These are phyloP conservation scores for Telmatherina bonti DNA, from an alignment of 2,797 vertebrate species.

Conservation along the genomic window DNA sequence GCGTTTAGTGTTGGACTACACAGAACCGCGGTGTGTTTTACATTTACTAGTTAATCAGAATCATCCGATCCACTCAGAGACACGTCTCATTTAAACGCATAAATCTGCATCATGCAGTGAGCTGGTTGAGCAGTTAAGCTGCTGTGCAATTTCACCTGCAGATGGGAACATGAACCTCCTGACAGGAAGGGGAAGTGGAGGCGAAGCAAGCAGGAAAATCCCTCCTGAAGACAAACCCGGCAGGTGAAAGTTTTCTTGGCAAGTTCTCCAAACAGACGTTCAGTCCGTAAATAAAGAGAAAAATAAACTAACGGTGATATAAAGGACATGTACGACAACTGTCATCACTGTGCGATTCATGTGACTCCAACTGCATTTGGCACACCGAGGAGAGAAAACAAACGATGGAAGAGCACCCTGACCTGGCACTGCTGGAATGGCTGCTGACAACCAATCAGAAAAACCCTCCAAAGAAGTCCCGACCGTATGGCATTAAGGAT, in stretches of 20 bases:
- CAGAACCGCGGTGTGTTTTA: slow-evolving; percentile 1
- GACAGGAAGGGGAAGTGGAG: not conserved
- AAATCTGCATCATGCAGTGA: slow-evolving; percentile 47
- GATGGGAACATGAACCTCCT: slow-evolving; percentile 33
- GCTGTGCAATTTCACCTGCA: slow-evolving; percentile 52
- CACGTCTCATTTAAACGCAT: too few species aligned
- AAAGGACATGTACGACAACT: slow-evolving; percentile 14
- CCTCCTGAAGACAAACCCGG: slow-evolving; percentile 11
- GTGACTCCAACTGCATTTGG: slow-evolving; percentile 63
- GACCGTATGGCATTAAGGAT: slow-evolving; percentile 22
- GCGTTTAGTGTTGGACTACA: slow-evolving; percentile 6
- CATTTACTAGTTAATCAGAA: slow-evolving; percentile 11
- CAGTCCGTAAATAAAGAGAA: too few species aligned
- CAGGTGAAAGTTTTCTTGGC: slow-evolving; percentile 16
- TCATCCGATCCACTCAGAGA: too few species aligned
- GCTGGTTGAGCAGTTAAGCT: slow-evolving; percentile 46
- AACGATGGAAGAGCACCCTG: slow-evolving; percentile 40
- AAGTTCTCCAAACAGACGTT: slow-evolving; percentile 4
- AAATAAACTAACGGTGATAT: too few species aligned
- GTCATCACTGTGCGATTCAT: slow-evolving; percentile 12
- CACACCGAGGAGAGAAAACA: slow-evolving; percentile 43
- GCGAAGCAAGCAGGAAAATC: not conserved
- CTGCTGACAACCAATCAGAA: slow-evolving; percentile 32
- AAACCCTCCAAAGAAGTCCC: not conserved
- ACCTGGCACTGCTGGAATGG: slow-evolving; percentile 70